These are phyloP conservation scores for Agelas oroides DNA, from an alignment of 37 sponge, comb jelly and placozoan genomes.

Conservation along the genomic window DNA sequence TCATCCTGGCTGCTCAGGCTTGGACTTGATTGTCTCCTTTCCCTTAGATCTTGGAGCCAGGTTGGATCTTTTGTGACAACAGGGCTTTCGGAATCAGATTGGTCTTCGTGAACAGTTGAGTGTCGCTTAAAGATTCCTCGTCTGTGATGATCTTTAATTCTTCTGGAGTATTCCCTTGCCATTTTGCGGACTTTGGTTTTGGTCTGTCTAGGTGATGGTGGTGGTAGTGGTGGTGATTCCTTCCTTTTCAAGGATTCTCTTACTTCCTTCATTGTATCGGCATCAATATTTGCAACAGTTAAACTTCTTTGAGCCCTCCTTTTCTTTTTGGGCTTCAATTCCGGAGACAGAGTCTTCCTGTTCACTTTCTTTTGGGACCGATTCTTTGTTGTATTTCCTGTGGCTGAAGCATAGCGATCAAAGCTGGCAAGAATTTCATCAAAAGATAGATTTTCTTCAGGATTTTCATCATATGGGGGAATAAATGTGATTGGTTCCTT, in stretches of 20 bases:
- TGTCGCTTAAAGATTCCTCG: background rate
- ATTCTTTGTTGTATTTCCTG: slow-evolving; percentile 21
- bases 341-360: background rate
- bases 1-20: background rate
- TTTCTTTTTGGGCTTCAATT: background rate
- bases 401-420: slow-evolving; percentile 22
- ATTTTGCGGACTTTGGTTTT: slow-evolving; percentile 47
- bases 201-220: background rate
- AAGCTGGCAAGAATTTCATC: slow-evolving; percentile 29
- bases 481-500: background rate
- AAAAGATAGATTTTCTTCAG: slow-evolving; percentile 23
- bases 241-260: background rate
- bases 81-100: background rate
- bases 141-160: slow-evolving; percentile 33
- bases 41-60: slow-evolving; percentile 10
- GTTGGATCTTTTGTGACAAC: background rate
- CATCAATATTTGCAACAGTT: slow-evolving; percentile 26
- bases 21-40: background rate
- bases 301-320: background rate
- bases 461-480: slow-evolving; percentile 7
- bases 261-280: slow-evolving; percentile 17
- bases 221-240: background rate
- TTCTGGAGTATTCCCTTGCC: slow-evolving; percentile 62
- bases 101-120: slow-evolving; percentile 12
- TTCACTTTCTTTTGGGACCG: background rate